phyloP scores from a whole-genome alignment of 2,113 vertebrate species.

The Coregonus clupeaformis region DNA sequence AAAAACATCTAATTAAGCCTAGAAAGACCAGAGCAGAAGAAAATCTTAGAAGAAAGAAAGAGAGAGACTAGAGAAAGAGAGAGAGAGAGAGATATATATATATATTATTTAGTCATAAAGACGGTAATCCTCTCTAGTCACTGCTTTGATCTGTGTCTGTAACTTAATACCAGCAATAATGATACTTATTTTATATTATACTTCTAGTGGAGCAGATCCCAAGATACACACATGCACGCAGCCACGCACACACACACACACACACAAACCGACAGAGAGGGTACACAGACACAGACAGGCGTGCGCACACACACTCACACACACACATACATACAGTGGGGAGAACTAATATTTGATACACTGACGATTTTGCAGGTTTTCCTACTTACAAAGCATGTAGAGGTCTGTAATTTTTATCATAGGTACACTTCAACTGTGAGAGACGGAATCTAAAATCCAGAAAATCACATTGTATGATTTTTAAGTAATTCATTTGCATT shows the following conservation, averaged over 20 bases:
- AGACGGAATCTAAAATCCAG: no score
- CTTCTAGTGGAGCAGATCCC: conserved; percentile 38
- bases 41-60: conserved; percentile 16
- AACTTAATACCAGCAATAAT: conserved; percentile 22
- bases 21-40: conserved; percentile 6
- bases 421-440: no score
- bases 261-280: no score
- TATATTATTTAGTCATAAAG: conserved; percentile 6
- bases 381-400: no score
- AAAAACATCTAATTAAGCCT: conserved; percentile 52
- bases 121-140: conserved; percentile 47
- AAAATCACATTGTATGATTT: no score
- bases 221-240: background rate
- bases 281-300: conserved; percentile 1
- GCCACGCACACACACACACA: background rate
- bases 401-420: no score
- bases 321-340: background rate
- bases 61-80: background rate
- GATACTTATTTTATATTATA: conserved; percentile 19
- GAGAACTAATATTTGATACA: no score
- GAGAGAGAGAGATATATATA: background rate
- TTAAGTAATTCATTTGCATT: no score
- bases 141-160: conserved; percentile 30
- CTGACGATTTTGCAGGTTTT: no score
- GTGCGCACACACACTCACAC: background rate